A percentile compares a stretch with the other conserved stretches of the same genome.
phyloP scores from a whole-genome alignment of 1,140 invertebrate species.

The Diprion similis region DNA sequence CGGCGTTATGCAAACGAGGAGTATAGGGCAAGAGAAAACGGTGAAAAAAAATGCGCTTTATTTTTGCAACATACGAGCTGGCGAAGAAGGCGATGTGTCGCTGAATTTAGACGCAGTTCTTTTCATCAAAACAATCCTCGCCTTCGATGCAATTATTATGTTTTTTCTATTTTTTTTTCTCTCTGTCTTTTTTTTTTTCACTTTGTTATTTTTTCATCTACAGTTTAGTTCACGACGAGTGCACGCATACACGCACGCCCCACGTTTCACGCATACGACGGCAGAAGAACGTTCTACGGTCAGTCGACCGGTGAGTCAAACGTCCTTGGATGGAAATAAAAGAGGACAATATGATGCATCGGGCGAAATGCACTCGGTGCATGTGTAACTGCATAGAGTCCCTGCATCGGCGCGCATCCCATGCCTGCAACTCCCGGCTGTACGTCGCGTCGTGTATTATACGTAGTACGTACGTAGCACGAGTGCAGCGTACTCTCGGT shows the following conservation, averaged over 20 bases:
- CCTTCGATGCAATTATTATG: slow-evolving; percentile 40
- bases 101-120: slow-evolving; percentile 2
- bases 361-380: no score
- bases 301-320: slow-evolving; percentile 40
- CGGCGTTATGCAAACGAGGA: not conserved
- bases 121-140: slow-evolving; percentile 17
- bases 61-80: not conserved
- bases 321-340: slow-evolving; percentile 47
- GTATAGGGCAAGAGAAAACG: not conserved
- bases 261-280: not conserved
- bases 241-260: no score
- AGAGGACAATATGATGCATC: slow-evolving; percentile 22
- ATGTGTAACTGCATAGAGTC: no score
- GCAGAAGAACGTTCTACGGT: not conserved
- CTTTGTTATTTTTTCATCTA: no score
- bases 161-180: slow-evolving; percentile 35
- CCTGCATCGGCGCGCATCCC: not conserved
- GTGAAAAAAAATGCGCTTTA: not conserved
- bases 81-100: not conserved
- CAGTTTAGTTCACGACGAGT: no score
- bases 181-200: no score
- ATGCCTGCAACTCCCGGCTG: not conserved
- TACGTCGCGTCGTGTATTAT: no score
- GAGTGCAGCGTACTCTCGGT: no score
- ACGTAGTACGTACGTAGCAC: not conserved